Conservation (phyloP, 1,140 invertebrate genomes). For the Melipona quadrifasciata region DNA sequence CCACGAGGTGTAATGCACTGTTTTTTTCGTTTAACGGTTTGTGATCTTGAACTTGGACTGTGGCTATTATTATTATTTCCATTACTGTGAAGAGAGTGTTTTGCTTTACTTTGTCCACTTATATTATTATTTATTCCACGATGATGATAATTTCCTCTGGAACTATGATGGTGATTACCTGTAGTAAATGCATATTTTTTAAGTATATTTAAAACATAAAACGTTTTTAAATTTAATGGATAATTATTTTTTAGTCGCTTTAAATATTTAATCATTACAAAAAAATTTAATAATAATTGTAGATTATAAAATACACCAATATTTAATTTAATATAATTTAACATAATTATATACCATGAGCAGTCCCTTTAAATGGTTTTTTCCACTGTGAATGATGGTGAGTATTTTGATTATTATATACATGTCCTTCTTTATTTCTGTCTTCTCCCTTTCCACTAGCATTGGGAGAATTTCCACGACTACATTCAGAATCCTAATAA, state of each 20-base stretch:
- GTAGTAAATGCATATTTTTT: slow-evolving; percentile 28
- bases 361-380: slow-evolving; percentile 77
- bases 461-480: slow-evolving; percentile 80
- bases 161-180: slow-evolving; percentile 77
- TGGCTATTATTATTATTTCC: slow-evolving; percentile 71
- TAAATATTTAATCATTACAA: background rate
- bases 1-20: slow-evolving; percentile 73
- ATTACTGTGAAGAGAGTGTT: slow-evolving; percentile 73
- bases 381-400: slow-evolving; percentile 76
- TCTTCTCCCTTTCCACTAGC: slow-evolving; percentile 76
- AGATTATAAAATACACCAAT: slow-evolving; percentile 49
- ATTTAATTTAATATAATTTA: slow-evolving; percentile 29
- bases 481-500: slow-evolving; percentile 80
- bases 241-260: slow-evolving; percentile 4
- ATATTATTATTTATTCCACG: slow-evolving; percentile 77
- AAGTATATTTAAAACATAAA: background rate
- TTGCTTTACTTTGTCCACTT: slow-evolving; percentile 74
- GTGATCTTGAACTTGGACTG: slow-evolving; percentile 73
- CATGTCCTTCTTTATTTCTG: slow-evolving; percentile 75
- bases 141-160: slow-evolving; percentile 72
- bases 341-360: slow-evolving; percentile 72
- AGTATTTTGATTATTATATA: slow-evolving; percentile 76
- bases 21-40: slow-evolving; percentile 78
- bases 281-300: background rate
- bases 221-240: slow-evolving; percentile 21